phyloP scores from a whole-genome alignment of 2,888 invertebrate species.

The Glaucopsyche alexis region DNA sequence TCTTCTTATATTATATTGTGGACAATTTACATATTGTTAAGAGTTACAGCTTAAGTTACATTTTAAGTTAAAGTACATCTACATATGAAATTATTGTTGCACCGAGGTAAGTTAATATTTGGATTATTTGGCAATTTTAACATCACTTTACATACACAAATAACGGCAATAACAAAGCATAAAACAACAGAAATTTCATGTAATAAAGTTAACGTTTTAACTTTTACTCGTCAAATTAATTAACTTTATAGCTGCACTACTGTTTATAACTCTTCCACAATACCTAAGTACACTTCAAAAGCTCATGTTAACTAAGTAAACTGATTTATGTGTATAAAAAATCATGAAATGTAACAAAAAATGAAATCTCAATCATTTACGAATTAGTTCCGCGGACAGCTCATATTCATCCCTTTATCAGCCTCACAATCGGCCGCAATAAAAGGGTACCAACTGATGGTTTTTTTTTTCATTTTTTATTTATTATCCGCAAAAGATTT shows the following conservation, averaged over 20 bases:
- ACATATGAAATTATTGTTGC: no score
- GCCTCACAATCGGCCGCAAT: constrained; percentile 70
- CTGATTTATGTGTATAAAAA: constrained; percentile 27
- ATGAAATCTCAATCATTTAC: constrained; percentile 78
- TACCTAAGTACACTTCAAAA: constrained; percentile 19
- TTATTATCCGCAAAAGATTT: constrained; percentile 59
- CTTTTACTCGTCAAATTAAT: neutral
- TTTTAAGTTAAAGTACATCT: no score
- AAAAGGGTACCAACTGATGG: constrained; percentile 74
- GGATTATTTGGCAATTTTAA: no score
- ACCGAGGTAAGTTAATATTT: no score
- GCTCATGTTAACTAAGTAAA: constrained; percentile 12
- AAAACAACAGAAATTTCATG: neutral
- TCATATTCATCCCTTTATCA: constrained; percentile 75
- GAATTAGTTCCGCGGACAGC: constrained; percentile 78
- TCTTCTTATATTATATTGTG: no score
- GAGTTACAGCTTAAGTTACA: no score
- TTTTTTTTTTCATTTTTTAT: constrained; percentile 59
- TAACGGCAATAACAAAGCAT: no score
- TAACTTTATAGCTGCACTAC: neutral
- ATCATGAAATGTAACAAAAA: constrained; percentile 53
- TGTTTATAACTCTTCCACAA: neutral
- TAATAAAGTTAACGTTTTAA: neutral
- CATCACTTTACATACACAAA: neutral
- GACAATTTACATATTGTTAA: no score